A percentile compares a stretch with the other conserved stretches of the same genome.
phyloP scores from a whole-genome alignment of 2,797 vertebrate genomes.

The Sebastes cheni region DNA sequence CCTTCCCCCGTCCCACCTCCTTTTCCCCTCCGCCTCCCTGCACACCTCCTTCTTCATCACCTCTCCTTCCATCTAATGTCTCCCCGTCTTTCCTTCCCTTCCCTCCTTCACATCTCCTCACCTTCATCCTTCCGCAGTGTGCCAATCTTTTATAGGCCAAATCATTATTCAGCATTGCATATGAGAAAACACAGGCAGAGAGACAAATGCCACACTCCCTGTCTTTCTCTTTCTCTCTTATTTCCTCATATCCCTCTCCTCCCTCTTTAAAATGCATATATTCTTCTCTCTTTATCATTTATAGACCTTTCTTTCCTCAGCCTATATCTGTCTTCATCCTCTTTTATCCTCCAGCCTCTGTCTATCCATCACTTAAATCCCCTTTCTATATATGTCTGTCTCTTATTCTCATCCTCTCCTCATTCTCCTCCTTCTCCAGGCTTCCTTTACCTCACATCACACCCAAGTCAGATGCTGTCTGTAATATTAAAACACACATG shows the following conservation, averaged over 20 bases:
- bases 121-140: constrained; percentile 26
- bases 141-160: constrained; percentile 37
- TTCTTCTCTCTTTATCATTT: constrained; percentile 22
- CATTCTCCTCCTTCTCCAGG: not conserved
- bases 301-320: constrained; percentile 23
- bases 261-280: constrained; percentile 30
- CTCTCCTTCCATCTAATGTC: constrained; percentile 4
- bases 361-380: constrained; percentile 38
- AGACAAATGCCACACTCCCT: constrained; percentile 40
- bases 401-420: constrained; percentile 24
- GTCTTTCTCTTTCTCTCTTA: not conserved
- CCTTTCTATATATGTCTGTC: constrained; percentile 18
- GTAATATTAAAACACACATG: constrained; percentile 1
- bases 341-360: constrained; percentile 15
- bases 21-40: not conserved
- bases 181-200: constrained; percentile 39
- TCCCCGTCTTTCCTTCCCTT: constrained; percentile 4
- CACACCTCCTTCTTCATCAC: constrained; percentile 9
- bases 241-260: not conserved
- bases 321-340: constrained; percentile 23
- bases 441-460: constrained; percentile 11
- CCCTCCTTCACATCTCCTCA: not conserved
- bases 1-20: constrained; percentile 34
- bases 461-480: constrained; percentile 12
- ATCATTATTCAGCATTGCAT: constrained; percentile 58